Base-by-base conservation (phyloP, 2,113 vertebrate species). In the Amazona vittata region DNA sequence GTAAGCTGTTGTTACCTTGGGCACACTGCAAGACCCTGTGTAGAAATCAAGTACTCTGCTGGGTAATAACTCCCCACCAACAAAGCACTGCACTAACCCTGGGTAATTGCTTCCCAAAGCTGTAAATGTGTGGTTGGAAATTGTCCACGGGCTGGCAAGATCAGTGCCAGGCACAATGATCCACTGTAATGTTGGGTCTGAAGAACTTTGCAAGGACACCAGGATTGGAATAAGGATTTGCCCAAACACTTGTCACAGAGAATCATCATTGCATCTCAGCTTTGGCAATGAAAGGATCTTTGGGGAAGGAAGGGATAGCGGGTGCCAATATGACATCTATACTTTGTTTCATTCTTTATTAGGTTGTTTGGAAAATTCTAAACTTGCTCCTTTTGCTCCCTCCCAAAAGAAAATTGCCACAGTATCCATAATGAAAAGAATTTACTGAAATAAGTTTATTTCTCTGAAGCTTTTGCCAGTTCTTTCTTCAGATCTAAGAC, bases 11-110 rank as follows among this genome's bases (percentile, higher is more conserved):
- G 11, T 25, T 71, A 24, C 5, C 14, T 77, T 0, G 0, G n/a
- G 37, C 7, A 44, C 25, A 4, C 7, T 3, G 46, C 0, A 1
- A 86, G 68, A 81, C 13, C 3, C 65, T 17, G 10, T 12, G 11
- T 11, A 81, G 39, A 29, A 77, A 46, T 7, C 8, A 29, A 69
- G 11, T 16, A 31, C 29, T 21, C 12, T 4, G 5, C 59, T 76
- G 37, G 52, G 37, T 21, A 79, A 9, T 49, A 83, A 28, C 7
- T 80, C 16, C 11, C 0, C 7, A 55, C 35, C 49, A 47, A 16
- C 20, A 43, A 52, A 82, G 62, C 3, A 11, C 43, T 8, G 18
- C 73, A 49, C 15, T 18, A 49, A 46, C 39, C 12, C 28, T 3
- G 2, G 26, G 59, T 35, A 86, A 31, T 29, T 60, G 53, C 33